Evolutionary conservation across 1,140 invertebrate genomes (phyloP), one percentile per base, ranked within the genome.

Genomic region (Lepidurus couesii): DNA sequence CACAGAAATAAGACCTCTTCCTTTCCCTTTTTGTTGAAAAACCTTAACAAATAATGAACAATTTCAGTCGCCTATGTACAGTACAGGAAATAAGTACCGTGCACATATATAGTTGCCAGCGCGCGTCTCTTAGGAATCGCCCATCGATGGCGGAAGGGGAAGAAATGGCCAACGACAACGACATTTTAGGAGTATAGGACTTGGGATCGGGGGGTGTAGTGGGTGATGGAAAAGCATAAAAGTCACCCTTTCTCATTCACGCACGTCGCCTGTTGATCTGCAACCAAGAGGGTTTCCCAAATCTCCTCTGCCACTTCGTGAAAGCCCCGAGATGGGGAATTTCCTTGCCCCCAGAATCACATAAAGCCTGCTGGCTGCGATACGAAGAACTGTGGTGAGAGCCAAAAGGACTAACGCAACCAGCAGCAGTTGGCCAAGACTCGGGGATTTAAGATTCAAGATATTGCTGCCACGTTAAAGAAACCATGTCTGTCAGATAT

Each of bases 381-480:
- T 65, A 65, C 53, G 53, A 21, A 21, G 53, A 13, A 21, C 53
- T 65, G 53, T 21, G 53, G 53, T 65, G 53, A 65, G 53, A 65
- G 53, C 21, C 53, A 65, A 16, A 13, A 65, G 34, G 34, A 34
- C 16, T 21, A 65, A 65, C 21, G 53, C 53, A 65, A 7, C 53
- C 21, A 65, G 21, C 21, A 21, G 53, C 53, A 7, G 53, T n/a
- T n/a, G 21, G 53, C 53, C 53, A 65, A 65, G 53, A 65, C 53
- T 65, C 21, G 21, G 53, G 53, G 53, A 65, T 65, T 65, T 65
- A 21, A 16, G 53, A 65, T 65, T 65, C 53, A 65, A 65, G 53
- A 65, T 65, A 65, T 65, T 65, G 53, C 53, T 65, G 53, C 53
- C 53, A 65, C 53, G 53, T 65, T 65, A 65, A 65, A 65, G 53